These are phyloP conservation scores for Dendrocincla tyrannina DNA, from an alignment of 2,797 vertebrate species.

Conservation along the genomic window DNA sequence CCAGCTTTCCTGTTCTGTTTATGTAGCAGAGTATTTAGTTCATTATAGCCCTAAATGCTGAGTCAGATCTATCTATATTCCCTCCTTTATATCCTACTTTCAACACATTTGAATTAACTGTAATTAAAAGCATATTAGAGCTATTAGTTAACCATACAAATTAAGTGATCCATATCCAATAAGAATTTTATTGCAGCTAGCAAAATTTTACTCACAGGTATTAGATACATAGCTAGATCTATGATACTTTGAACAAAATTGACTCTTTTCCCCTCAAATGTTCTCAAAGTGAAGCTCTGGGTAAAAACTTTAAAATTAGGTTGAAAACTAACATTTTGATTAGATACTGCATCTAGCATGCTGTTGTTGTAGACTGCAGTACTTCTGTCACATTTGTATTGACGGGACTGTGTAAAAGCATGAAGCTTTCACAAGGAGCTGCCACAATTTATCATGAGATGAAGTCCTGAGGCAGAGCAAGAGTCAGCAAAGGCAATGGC, in stretches of 20 bases:
- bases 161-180: not conserved
- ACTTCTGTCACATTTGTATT: not conserved
- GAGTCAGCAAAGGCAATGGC: not conserved
- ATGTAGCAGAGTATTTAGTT: not conserved
- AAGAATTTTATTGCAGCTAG: not conserved
- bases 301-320: not conserved
- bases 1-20: not conserved
- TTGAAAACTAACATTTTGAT: not conserved
- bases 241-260: not conserved
- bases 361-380: not conserved
- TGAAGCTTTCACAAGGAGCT: not conserved
- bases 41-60: not conserved
- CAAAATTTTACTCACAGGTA: not conserved
- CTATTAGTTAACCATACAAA: not conserved
- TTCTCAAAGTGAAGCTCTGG: not conserved
- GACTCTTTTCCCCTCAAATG: not conserved
- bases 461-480: not conserved
- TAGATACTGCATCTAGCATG: not conserved
- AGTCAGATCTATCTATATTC: not conserved
- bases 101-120: not conserved
- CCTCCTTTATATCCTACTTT: not conserved
- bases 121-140: not conserved
- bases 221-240: not conserved
- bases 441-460: not conserved
- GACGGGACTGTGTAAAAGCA: not conserved